A percentile compares a stretch with the other conserved stretches of the same genome.
Conservation (phyloP, 2,888 invertebrate genomes). For the Entomobrya proxima region DNA sequence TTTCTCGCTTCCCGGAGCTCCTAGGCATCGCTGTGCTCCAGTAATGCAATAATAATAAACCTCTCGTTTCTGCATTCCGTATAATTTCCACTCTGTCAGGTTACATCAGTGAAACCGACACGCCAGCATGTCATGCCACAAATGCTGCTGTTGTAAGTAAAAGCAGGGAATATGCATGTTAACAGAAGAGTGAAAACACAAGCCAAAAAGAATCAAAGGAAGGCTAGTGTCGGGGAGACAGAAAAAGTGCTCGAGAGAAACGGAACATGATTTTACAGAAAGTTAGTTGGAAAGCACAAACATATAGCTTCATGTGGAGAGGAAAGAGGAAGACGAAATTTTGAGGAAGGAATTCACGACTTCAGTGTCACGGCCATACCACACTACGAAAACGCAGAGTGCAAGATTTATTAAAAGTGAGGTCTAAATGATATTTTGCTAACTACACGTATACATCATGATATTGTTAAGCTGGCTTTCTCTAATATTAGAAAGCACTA, state of each 20-base stretch:
- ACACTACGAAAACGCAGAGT: too few species aligned
- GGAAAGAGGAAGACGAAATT: neutral
- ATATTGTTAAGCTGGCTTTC: too few species aligned
- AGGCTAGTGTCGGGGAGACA: neutral
- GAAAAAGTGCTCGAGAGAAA: neutral
- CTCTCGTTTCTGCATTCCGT: constrained; percentile 10
- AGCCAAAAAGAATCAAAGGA: neutral
- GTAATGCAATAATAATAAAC: constrained; percentile 7
- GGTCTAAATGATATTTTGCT: too few species aligned
- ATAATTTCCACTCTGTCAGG: constrained; percentile 43
- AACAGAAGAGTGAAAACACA: neutral
- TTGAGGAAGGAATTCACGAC: neutral
- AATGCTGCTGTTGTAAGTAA: too few species aligned
- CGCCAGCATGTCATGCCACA: constrained; percentile 29
- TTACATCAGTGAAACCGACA: constrained; percentile 47
- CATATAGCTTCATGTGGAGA: neutral
- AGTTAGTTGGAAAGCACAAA: neutral
- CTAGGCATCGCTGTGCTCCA: neutral
- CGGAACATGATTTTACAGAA: neutral
- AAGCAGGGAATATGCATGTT: neutral
- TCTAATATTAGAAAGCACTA: too few species aligned
- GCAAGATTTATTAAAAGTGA: too few species aligned
- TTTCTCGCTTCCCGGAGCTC: constrained; percentile 1
- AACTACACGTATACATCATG: too few species aligned
- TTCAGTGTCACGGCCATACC: neutral